Evolutionary conservation across 2,888 invertebrate genomes (phyloP).

Genomic region (Patella caerulea): DNA sequence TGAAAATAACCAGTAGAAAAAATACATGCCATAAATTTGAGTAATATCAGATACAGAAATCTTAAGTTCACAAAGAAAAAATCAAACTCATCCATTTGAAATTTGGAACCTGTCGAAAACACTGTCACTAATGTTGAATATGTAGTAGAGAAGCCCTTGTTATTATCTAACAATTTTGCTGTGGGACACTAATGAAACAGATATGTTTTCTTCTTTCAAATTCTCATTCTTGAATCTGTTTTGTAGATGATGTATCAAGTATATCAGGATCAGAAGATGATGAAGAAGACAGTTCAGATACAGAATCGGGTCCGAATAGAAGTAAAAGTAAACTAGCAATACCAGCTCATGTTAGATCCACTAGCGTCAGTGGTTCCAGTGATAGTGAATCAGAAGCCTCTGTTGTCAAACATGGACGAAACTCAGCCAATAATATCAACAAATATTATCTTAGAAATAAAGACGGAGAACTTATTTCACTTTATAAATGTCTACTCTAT

Average conservation of each 20-base stretch:
- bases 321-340: slow-evolving; percentile 33
- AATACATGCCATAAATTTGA: no score
- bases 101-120: no score
- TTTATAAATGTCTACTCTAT: slow-evolving; percentile 82
- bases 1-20: no score
- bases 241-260: slow-evolving; percentile 78
- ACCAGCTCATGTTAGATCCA: slow-evolving; percentile 28
- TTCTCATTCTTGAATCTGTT: not conserved
- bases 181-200: no score
- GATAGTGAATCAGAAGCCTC: slow-evolving; percentile 49
- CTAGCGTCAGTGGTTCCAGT: slow-evolving; percentile 40
- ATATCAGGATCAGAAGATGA: slow-evolving; percentile 78
- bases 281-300: slow-evolving; percentile 35
- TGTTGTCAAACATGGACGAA: slow-evolving; percentile 35
- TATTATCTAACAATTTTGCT: no score
- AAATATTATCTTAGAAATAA: slow-evolving; percentile 83
- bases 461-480: slow-evolving; percentile 80
- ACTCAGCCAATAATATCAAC: slow-evolving; percentile 70
- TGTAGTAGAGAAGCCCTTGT: no score
- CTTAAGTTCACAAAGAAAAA: no score
- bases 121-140: no score
- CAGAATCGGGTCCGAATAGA: slow-evolving; percentile 28
- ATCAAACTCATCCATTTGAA: no score
- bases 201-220: no score
- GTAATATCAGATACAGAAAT: no score